Conservation (phyloP, 1,140 invertebrate genomes). For the Caenorhabditis elegans region DNA sequence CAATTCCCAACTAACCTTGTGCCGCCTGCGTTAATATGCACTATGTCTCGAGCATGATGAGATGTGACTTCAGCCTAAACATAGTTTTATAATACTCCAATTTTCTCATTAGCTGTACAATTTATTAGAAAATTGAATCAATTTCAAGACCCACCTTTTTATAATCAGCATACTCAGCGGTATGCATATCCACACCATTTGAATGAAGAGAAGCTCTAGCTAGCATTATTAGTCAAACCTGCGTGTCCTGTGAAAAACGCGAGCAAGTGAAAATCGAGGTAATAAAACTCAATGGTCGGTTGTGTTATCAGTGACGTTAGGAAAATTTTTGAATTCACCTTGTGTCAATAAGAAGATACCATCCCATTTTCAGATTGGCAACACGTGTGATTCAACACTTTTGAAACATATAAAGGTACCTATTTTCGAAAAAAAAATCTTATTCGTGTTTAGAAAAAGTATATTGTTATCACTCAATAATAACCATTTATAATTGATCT, state of each 20-base stretch:
- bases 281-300: neutral
- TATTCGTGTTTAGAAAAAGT: too few relatives aligned
- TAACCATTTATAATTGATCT: too few relatives aligned
- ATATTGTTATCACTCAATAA: too few relatives aligned
- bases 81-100: neutral
- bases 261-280: neutral
- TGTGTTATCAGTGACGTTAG: constrained; percentile 21
- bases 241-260: neutral
- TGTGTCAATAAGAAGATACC: neutral
- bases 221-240: neutral
- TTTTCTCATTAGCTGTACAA: too few relatives aligned
- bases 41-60: neutral
- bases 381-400: neutral
- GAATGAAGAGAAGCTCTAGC: neutral
- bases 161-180: neutral
- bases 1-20: neutral
- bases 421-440: too few relatives aligned
- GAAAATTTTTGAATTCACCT: neutral
- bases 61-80: neutral
- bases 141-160: neutral
- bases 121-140: too few relatives aligned
- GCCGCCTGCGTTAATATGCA: constrained; percentile 4
- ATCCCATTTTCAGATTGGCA: neutral
- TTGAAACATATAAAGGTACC: neutral
- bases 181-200: neutral